phyloP scores from a whole-genome alignment of 2,797 vertebrate species.

The Notamacropus eugenii region DNA sequence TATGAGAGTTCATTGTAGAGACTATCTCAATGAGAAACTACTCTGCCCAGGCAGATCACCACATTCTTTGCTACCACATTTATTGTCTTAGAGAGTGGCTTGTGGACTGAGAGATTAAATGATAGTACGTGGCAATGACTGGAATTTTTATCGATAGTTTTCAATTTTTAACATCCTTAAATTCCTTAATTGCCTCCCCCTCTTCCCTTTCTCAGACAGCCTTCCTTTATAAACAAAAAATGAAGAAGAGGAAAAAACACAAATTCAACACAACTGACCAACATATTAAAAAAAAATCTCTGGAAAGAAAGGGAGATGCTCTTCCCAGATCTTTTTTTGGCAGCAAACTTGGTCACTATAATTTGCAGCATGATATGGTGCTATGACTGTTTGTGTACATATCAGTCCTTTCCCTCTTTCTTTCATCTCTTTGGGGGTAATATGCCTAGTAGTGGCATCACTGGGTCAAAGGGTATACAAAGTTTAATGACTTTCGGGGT shows the following conservation, averaged over 20 bases:
- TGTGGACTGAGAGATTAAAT: neutral
- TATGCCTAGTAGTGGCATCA: neutral
- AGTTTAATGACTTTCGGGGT: neutral
- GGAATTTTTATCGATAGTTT: neutral
- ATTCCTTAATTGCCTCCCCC: neutral
- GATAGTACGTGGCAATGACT: neutral
- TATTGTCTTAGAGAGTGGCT: neutral
- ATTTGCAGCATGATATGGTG: neutral
- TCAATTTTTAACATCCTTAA: neutral
- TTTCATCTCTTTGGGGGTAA: neutral
- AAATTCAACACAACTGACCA: neutral
- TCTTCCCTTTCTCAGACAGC: neutral
- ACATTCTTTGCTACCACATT: neutral
- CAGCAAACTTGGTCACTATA: neutral
- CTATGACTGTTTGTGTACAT: neutral
- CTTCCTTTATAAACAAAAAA: neutral
- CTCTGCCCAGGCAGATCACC: neutral
- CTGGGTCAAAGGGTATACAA: neutral
- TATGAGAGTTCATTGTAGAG: neutral
- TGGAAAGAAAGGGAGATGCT: neutral
- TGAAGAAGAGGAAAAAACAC: neutral
- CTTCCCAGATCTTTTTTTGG: neutral
- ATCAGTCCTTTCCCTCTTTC: neutral
- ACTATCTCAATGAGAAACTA: neutral
- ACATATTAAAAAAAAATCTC: neutral